Base-by-base conservation (phyloP, 1,140 invertebrate genomes). In the Magallana ariakensis region DNA sequence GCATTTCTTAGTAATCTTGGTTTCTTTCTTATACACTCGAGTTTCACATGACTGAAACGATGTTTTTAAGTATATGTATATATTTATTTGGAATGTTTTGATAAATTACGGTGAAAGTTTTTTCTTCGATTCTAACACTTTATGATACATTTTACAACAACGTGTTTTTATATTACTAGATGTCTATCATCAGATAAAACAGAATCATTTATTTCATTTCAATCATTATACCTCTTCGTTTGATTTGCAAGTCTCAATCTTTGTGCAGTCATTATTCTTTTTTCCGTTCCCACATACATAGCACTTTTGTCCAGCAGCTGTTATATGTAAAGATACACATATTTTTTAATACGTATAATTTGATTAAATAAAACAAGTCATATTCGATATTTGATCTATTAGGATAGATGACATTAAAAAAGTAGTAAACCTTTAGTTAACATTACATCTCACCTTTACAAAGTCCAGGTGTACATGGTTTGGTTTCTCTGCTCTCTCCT, bases 31-130 rank as follows among this genome's bases (percentile, higher is more conserved):
- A 26, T 75, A 75, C 13, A 75, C 66, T 46, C 33, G 22, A 26
- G 66, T 75, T 75, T 75, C 66, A 26, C 66, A 75, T 26, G 66
- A 75, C 66, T 75, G 66, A 9, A 75, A 75, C 2, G 33, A 26
- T 26, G 19, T 75, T 13, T 10, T 13, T 4, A 13, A 75, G 5
- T 46, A 46, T 5, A 46, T 46, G 33, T 4, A 46, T 46, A 46
- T 46, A 46, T 46, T 46, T 46, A 0, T 4, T 5, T 46, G 1
- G 33, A 46, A 46, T 46, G 1, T 46, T 46, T 46, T 46, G 33
- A 46, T 1, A n/a, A 46, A 46, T 1, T 46, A 5, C 5, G 2
- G 33, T 0, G 33, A 46, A 46, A 46, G 33, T 46, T 46, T 46
- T 46, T 46, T 46, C 33, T 4, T 46, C 33, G 33, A 46, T 1